A percentile compares a stretch with the other conserved stretches of the same genome.
These are phyloP conservation scores for Hyperoplus immaculatus DNA, from an alignment of 2,797 vertebrate genomes.

Conservation along the genomic window DNA sequence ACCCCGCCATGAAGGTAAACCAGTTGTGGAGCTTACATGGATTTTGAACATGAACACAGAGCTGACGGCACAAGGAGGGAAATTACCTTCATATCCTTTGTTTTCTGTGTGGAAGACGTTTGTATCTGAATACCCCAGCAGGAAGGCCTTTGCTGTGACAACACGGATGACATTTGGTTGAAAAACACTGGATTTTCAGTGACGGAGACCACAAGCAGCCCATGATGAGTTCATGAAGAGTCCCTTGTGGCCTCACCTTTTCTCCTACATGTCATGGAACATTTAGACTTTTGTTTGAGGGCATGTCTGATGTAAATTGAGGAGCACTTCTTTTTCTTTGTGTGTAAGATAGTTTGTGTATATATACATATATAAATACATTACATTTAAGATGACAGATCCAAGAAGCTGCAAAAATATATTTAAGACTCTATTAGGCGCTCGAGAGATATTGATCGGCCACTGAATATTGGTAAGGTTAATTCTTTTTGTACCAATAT, in stretches of 20 bases:
- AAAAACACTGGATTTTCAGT: constrained; percentile 32
- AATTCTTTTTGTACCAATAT: constrained; percentile 26
- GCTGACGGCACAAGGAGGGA: constrained; percentile 49
- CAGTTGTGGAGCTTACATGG: constrained; percentile 57
- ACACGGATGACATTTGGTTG: constrained; percentile 18
- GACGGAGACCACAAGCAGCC: constrained; percentile 21
- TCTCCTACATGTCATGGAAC: constrained; percentile 76
- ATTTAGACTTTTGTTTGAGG: constrained; percentile 73
- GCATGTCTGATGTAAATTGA: constrained; percentile 85
- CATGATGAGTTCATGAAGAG: constrained; percentile 32
- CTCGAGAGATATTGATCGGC: constrained; percentile 60
- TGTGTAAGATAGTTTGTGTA: constrained; percentile 84
- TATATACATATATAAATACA: constrained; percentile 86
- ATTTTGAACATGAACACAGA: constrained; percentile 55
- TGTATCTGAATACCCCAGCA: constrained; percentile 78
- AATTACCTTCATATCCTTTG: constrained; percentile 55
- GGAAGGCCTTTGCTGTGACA: constrained; percentile 83
- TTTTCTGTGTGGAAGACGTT: constrained; percentile 59
- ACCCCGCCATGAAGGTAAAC: constrained; percentile 54
- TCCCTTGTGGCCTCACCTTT: constrained; percentile 57
- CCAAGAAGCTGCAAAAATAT: constrained; percentile 84
- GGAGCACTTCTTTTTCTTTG: constrained; percentile 78
- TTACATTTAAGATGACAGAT: constrained; percentile 73
- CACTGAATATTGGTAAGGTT: constrained; percentile 35
- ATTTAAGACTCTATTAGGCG: constrained; percentile 76